Conservation (phyloP, 2,113 vertebrate species). For the Stictonetta naevosa region DNA sequence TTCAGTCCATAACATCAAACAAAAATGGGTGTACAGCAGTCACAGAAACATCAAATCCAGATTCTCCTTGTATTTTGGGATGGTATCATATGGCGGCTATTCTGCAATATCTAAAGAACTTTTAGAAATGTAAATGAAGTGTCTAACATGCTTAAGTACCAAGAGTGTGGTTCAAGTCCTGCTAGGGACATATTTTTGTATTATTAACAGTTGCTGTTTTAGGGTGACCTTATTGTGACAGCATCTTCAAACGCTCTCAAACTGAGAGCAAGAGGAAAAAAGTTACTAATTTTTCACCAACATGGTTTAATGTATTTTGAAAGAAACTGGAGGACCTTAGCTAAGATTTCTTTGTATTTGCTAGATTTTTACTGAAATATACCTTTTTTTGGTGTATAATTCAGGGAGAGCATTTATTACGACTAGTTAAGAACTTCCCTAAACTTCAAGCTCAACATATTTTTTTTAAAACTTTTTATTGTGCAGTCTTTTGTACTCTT, state of each 20-base stretch:
- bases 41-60: background rate
- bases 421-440: background rate
- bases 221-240: background rate
- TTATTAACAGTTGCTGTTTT: slow-evolving; percentile 41
- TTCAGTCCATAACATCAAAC: background rate
- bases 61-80: background rate
- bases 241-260: slow-evolving; percentile 42
- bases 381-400: background rate
- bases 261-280: slow-evolving; percentile 24
- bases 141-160: background rate
- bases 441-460: background rate
- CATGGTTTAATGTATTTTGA: background rate
- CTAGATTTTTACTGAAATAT: background rate
- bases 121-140: background rate
- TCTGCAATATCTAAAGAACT: background rate
- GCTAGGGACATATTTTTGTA: background rate
- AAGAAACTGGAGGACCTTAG: slow-evolving; percentile 12
- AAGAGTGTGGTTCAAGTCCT: background rate
- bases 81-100: background rate
- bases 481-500: background rate
- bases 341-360: background rate
- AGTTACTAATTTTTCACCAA: slow-evolving; percentile 38
- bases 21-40: too few species aligned
- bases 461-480: background rate
- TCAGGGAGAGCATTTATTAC: background rate